Base-by-base conservation (phyloP, 2,797 vertebrate genomes). In the Smutsia gigantea region DNA sequence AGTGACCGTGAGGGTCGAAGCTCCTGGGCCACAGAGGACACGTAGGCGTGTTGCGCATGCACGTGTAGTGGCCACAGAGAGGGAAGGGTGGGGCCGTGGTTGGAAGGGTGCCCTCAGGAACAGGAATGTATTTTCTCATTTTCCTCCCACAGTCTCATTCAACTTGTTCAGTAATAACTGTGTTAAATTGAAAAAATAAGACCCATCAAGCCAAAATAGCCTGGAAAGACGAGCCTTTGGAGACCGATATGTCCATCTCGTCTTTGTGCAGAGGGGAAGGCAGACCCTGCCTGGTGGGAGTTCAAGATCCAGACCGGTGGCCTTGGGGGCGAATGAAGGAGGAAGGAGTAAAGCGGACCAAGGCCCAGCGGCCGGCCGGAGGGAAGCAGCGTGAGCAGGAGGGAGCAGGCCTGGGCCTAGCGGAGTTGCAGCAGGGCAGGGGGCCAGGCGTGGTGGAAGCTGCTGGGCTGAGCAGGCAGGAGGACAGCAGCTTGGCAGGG, bases 111-210 rank as follows among this genome's bases (percentile, higher is more conserved):
- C 25, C 55, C 18, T 31, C 42, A 46, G 63, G 61, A 82, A 79
- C 11, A 34, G 57, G 37, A 82, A 49, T 8, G 13, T 17, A 34
- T 37, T 93, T 95, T 68, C 63, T 69, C 15, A 69, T 55, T 64
- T 93, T 77, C 61, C 72, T 75, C 59, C 42, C 51, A 42, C 15
- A 66, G 66, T 34, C 37, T n/a, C 3, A 1, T 55, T 21, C 49
- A 64, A 89, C n/a, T 64, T 72, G 49, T 63, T 89, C 37, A 37
- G 79, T 31, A 77, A 72, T 21, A 21, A 29, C 66, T 83, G 57
- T 86, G 55, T 88, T 59, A 78, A 68, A 42, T 18, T n/a, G 53
- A 1, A 84, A 86, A 97, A 94, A 79, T 39, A 89, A 92, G 96
- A 89, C 19, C 57, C 81, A 84, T 27, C 29, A 55, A 59, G 53